Conservation (phyloP, 2,888 invertebrate genomes). For the Metellina segmentata region DNA sequence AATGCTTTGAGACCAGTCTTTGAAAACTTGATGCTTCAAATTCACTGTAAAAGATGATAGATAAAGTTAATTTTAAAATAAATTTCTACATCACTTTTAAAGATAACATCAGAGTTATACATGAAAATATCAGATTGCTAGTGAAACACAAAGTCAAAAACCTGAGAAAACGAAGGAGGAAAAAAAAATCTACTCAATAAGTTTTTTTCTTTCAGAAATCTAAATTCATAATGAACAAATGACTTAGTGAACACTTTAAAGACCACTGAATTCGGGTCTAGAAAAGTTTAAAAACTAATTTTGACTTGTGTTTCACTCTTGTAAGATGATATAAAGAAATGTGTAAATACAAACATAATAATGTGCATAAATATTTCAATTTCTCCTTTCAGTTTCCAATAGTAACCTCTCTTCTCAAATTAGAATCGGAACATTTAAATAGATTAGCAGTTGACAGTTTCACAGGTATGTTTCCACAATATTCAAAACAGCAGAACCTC, state of each 20-base stretch:
- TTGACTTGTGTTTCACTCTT: too few species aligned
- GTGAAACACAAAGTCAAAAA: not conserved
- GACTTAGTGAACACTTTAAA: too few species aligned
- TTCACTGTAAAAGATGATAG: not conserved
- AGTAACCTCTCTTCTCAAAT: constrained; percentile 90
- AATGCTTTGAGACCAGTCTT: not conserved
- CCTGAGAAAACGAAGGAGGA: too few species aligned
- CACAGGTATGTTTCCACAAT: constrained; percentile 41
- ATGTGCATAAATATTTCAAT: not conserved
- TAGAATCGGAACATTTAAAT: constrained; percentile 90
- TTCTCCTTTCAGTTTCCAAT: constrained; percentile 85
- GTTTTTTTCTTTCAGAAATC: too few species aligned
- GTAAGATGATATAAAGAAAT: too few species aligned
- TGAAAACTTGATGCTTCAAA: not conserved
- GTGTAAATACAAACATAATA: too few species aligned
- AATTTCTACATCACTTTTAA: not conserved
- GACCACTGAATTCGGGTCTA: too few species aligned
- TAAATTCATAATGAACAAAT: too few species aligned
- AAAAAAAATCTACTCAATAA: too few species aligned
- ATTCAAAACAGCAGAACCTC: too few species aligned
- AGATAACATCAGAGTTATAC: not conserved
- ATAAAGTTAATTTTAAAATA: not conserved
- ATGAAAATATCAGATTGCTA: not conserved
- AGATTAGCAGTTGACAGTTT: constrained; percentile 85
- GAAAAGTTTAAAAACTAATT: too few species aligned